phyloP scores from a whole-genome alignment of 1,140 invertebrate species.

The Ctenoplectra terminalis region DNA sequence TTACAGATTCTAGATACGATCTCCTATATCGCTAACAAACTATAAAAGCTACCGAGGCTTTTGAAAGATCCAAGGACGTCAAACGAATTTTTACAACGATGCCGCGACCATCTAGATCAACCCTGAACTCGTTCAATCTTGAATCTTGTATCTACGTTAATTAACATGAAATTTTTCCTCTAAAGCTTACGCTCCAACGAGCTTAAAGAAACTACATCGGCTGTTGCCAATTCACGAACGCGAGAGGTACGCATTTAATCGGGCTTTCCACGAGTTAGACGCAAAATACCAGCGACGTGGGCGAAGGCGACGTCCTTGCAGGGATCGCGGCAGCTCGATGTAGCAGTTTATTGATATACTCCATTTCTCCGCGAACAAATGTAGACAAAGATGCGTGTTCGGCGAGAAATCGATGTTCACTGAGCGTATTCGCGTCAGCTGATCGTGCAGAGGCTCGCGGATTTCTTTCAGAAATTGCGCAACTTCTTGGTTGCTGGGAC shows the following conservation, averaged over 20 bases:
- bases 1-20: not conserved
- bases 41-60: not conserved
- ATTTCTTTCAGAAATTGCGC: constrained; percentile 74
- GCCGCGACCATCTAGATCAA: not conserved
- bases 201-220: not conserved
- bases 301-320: constrained; percentile 52
- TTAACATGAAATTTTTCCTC: not conserved
- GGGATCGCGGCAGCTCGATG: constrained; percentile 64
- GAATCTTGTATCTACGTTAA: not conserved
- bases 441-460: constrained; percentile 52
- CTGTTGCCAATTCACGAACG: not conserved
- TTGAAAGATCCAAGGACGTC: not conserved
- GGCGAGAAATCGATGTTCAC: constrained; percentile 12
- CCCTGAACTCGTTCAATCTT: not conserved
- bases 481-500: constrained; percentile 66
- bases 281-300: constrained; percentile 64
- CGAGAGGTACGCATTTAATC: not conserved
- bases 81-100: not conserved
- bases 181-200: not conserved
- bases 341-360: constrained; percentile 74
- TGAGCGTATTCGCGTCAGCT: constrained; percentile 59
- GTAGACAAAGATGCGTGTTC: not conserved
- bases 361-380: constrained; percentile 59
- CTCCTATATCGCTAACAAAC: not conserved
- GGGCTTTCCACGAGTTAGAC: not conserved